These are phyloP conservation scores for Aradus depressus DNA, from an alignment of 2,888 invertebrate species.

Conservation along the genomic window DNA sequence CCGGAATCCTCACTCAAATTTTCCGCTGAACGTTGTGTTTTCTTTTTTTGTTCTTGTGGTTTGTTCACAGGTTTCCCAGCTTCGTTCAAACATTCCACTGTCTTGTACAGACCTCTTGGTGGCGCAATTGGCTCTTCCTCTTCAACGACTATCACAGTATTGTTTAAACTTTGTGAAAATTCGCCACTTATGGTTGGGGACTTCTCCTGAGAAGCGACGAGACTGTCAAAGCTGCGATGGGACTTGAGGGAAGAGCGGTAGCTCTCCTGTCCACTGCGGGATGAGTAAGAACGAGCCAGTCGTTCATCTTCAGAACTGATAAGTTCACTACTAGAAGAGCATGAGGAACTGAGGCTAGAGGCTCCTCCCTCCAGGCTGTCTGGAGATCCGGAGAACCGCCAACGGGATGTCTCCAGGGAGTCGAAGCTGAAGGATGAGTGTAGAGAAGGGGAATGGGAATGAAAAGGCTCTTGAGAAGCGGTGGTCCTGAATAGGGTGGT, in stretches of 20 bases:
- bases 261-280: constrained; percentile 27
- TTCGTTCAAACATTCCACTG: constrained; percentile 31
- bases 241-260: constrained; percentile 36
- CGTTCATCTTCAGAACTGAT: constrained; percentile 29
- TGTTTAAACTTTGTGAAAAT: constrained; percentile 31
- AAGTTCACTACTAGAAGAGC: constrained; percentile 28
- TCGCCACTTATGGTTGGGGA: constrained; percentile 27
- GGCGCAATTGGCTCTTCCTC: constrained; percentile 23
- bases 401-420: constrained; percentile 41
- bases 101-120: constrained; percentile 31
- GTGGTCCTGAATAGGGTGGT: constrained; percentile 37
- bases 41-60: constrained; percentile 33
- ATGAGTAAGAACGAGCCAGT: constrained; percentile 29
- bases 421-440: constrained; percentile 27
- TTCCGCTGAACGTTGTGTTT: constrained; percentile 46
- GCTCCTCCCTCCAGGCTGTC: constrained; percentile 38
- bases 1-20: constrained; percentile 73
- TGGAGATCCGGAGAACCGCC: constrained; percentile 40
- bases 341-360: constrained; percentile 25
- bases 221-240: constrained; percentile 43
- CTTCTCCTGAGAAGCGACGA: constrained; percentile 35
- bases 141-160: constrained; percentile 24
- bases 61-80: constrained; percentile 33
- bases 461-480: constrained; percentile 29
- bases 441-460: constrained; percentile 25